Percentiles rank a stretch among this genome's conserved stretches.
Evolutionary conservation across 1,140 invertebrate genomes (phyloP).

Genomic region (Paralvinella palmiformis): DNA sequence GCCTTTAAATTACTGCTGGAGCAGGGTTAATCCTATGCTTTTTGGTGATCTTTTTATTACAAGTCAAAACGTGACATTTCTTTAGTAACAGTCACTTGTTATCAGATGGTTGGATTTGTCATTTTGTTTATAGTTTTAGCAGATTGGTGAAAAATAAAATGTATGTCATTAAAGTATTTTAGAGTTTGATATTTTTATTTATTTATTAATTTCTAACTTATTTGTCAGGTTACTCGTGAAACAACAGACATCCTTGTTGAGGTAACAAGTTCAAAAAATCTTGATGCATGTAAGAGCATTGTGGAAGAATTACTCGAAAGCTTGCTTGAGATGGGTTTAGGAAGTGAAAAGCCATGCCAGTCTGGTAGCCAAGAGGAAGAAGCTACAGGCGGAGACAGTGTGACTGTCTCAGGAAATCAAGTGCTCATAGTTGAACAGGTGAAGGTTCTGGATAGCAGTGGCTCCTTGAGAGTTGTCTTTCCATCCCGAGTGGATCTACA

Average conservation of each 20-base stretch:
- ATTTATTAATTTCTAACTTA: too few species aligned
- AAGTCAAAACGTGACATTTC: too few species aligned
- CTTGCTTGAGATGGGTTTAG: constrained; percentile 54
- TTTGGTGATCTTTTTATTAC: too few species aligned
- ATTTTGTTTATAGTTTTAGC: too few species aligned
- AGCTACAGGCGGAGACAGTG: constrained; percentile 15
- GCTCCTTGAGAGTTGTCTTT: constrained; percentile 66
- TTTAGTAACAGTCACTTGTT: too few species aligned
- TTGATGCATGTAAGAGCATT: constrained; percentile 63
- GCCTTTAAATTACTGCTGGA: background rate
- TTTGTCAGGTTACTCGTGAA: constrained; percentile 49
- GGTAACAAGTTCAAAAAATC: constrained; percentile 66
- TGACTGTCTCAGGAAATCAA: constrained; percentile 20
- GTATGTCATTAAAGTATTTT: too few species aligned
- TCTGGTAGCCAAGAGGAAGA: background rate
- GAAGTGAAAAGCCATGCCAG: constrained; percentile 20
- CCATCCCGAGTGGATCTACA: constrained; percentile 67
- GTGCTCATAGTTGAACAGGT: constrained; percentile 61
- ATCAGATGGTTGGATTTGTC: too few species aligned
- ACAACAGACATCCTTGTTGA: constrained; percentile 69
- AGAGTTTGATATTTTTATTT: too few species aligned
- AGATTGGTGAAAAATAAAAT: too few species aligned
- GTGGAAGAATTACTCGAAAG: constrained; percentile 63
- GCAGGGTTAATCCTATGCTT: background rate
- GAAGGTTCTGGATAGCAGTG: constrained; percentile 63